Evolutionary conservation across 2,797 vertebrate genomes (phyloP).

Genomic region (Crypturellus tataupa): DNA sequence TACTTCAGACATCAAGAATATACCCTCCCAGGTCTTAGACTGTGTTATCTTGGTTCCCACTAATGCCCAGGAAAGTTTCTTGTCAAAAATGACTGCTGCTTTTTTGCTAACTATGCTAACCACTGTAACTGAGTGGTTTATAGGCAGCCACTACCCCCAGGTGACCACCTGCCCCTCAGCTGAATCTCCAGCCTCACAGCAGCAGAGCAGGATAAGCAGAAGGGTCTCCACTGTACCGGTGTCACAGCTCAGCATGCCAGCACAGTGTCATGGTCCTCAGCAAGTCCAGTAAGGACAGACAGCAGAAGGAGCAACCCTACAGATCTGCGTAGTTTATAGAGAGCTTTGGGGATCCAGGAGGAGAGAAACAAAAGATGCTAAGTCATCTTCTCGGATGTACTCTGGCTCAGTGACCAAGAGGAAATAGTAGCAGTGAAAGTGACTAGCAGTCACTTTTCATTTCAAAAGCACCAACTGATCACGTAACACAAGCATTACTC

Average conservation of each 20-base stretch:
- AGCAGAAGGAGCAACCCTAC: not conserved
- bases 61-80: not conserved
- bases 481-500: not conserved
- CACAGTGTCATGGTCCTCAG: fast-evolving
- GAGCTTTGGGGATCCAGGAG: not conserved
- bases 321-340: too few relatives aligned
- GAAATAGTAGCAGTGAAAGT: not conserved
- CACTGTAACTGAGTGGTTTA: fast-evolving
- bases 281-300: not conserved
- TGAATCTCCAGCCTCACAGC: not conserved
- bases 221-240: not conserved
- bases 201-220: not conserved
- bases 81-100: not conserved
- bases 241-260: not conserved
- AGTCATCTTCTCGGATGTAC: not conserved
- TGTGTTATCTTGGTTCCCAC: fast-evolving
- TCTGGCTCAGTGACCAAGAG: not conserved
- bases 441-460: not conserved
- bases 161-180: not conserved
- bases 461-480: not conserved
- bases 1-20: not conserved
- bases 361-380: not conserved
- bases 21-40: not conserved
- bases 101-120: not conserved
- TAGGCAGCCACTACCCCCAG: not conserved